phyloP scores from a whole-genome alignment of 1,140 invertebrate genomes.

The Caerostris darwini region DNA sequence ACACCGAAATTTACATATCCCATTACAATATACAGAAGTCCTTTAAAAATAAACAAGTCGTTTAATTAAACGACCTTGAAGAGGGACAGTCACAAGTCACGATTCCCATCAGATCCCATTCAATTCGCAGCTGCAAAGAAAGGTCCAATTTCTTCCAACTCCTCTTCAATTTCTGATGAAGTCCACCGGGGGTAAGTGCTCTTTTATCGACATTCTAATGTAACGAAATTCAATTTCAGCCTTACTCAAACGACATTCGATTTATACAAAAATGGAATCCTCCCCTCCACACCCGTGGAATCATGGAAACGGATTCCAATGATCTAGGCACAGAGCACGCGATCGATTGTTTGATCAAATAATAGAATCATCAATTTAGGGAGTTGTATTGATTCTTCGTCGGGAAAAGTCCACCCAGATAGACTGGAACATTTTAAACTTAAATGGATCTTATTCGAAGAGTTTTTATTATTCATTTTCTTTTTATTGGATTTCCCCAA shows the following conservation, averaged over 20 bases:
- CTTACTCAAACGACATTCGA: conserved; percentile 60
- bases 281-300: not conserved
- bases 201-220: conserved; percentile 61
- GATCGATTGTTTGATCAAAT: conserved; percentile 66
- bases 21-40: not conserved
- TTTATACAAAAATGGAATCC: conserved; percentile 59
- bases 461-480: conserved; percentile 5
- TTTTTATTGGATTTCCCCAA: not conserved
- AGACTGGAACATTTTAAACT: conserved; percentile 16
- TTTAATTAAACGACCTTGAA: not conserved
- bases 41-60: not conserved
- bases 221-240: conserved; percentile 58
- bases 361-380: conserved; percentile 70
- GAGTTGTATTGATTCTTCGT: conserved; percentile 26
- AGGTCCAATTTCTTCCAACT: not conserved
- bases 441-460: conserved; percentile 9
- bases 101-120: not conserved
- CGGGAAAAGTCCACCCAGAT: not conserved
- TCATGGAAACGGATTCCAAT: conserved; percentile 62
- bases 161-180: not conserved
- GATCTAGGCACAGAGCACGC: conserved; percentile 7
- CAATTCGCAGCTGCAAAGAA: not conserved
- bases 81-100: not conserved
- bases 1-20: not conserved
- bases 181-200: not conserved